Evolutionary conservation across 2,888 invertebrate species (phyloP).

Genomic region (Stenotaenia linearis): DNA sequence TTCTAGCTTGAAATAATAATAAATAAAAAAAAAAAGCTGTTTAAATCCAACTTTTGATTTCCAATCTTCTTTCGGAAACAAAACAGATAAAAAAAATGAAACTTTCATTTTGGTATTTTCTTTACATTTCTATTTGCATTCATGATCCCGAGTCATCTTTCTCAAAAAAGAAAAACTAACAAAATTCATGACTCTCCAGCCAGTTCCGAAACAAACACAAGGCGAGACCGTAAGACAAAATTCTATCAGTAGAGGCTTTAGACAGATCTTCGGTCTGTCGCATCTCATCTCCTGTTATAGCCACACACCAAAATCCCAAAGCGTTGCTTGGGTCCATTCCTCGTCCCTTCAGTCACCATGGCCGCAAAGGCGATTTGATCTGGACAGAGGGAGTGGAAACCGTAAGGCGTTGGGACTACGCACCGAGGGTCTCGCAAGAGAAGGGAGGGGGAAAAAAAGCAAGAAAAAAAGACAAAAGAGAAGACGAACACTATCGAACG

Average conservation of each 20-base stretch:
- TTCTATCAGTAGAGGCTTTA: conserved; percentile 19
- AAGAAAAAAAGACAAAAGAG: not conserved
- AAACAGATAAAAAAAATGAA: not conserved
- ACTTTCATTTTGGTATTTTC: not conserved
- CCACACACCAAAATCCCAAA: conserved; percentile 15
- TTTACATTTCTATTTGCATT: not conserved
- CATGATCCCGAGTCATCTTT: not conserved
- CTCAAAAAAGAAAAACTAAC: not conserved
- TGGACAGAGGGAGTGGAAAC: not conserved
- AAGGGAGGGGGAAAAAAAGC: not conserved
- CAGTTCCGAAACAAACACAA: not conserved
- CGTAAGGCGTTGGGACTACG: not conserved
- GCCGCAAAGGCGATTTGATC: conserved; percentile 19
- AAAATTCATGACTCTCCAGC: conserved; percentile 1
- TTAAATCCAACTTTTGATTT: not conserved
- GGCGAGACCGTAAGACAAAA: not conserved
- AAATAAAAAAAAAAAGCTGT: not conserved
- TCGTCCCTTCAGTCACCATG: conserved; percentile 6
- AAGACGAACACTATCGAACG: not conserved
- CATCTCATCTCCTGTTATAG: conserved; percentile 19
- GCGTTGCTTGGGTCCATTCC: conserved; percentile 7
- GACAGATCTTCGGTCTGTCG: not conserved
- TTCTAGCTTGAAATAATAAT: not conserved
- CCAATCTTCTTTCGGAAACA: not conserved
- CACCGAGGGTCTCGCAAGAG: not conserved